A percentile compares a stretch with the other conserved stretches of the same genome.
Conservation (phyloP, 2,113 vertebrate species). For the Gymnarchus niloticus region DNA sequence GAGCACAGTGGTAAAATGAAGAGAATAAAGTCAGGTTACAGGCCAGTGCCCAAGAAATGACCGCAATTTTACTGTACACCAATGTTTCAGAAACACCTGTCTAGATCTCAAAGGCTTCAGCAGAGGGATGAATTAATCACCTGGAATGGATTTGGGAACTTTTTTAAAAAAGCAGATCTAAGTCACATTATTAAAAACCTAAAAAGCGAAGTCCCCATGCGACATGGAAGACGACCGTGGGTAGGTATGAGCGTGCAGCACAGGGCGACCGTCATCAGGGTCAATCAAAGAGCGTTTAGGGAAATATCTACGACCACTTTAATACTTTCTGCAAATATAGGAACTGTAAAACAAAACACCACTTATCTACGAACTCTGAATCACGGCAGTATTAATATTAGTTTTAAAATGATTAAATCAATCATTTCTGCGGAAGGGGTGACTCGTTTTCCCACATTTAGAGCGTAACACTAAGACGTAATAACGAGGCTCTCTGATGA, state of each 20-base stretch:
- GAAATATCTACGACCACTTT: not conserved
- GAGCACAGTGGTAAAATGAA: not conserved
- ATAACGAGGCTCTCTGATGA: too few species aligned
- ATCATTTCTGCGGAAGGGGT: not conserved
- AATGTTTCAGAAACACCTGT: not conserved
- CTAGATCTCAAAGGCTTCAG: not conserved
- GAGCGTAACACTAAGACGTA: too few species aligned
- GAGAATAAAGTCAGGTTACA: not conserved
- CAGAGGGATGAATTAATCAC: not conserved
- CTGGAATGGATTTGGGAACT: not conserved
- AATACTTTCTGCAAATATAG: not conserved
- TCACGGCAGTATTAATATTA: not conserved
- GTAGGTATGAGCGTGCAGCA: not conserved
- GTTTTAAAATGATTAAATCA: not conserved
- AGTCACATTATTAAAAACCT: not conserved
- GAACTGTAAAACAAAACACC: not conserved
- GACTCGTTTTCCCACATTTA: too few species aligned
- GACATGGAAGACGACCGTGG: not conserved
- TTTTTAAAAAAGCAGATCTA: not conserved
- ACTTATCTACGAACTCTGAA: not conserved
- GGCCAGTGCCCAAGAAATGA: not conserved
- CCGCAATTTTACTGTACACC: not conserved
- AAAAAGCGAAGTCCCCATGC: too few species aligned
- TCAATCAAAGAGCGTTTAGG: not conserved
- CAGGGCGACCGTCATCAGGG: not conserved